Conservation (phyloP, 2,888 invertebrate genomes). For the Diaprepes abbreviatus region DNA sequence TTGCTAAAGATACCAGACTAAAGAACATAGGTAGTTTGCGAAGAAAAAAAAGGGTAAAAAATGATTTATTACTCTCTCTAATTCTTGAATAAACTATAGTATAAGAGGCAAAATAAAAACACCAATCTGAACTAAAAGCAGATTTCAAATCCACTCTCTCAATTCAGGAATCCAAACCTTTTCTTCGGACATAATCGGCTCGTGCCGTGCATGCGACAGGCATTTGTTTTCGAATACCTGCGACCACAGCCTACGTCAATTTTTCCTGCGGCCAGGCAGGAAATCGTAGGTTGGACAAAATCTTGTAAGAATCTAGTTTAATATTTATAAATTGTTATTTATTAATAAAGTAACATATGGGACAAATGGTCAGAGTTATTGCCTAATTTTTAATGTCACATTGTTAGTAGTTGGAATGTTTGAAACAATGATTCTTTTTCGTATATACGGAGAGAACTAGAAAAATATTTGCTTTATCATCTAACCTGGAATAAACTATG, state of each 20-base stretch:
- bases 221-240: constrained; percentile 47
- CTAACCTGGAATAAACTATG: too few species aligned
- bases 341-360: constrained; percentile 41
- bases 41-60: too few species aligned
- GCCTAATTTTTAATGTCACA: constrained; percentile 37
- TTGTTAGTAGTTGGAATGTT: constrained; percentile 11
- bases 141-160: too few species aligned
- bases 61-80: too few species aligned
- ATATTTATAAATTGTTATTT: constrained; percentile 48
- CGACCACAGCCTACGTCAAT: constrained; percentile 45
- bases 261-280: constrained; percentile 45
- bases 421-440: neutral
- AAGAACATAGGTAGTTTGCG: too few species aligned
- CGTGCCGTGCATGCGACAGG: constrained; percentile 48
- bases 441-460: too few species aligned
- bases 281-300: constrained; percentile 49
- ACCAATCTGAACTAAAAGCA: too few species aligned
- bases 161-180: constrained; percentile 23
- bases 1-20: too few species aligned
- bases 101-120: too few species aligned
- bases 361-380: constrained; percentile 43
- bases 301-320: constrained; percentile 50
- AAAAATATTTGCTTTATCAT: too few species aligned
- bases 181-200: constrained; percentile 27
- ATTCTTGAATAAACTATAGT: too few species aligned